These are phyloP conservation scores for Chrosomus eos DNA, from an alignment of 2,797 vertebrate species.

Conservation along the genomic window DNA sequence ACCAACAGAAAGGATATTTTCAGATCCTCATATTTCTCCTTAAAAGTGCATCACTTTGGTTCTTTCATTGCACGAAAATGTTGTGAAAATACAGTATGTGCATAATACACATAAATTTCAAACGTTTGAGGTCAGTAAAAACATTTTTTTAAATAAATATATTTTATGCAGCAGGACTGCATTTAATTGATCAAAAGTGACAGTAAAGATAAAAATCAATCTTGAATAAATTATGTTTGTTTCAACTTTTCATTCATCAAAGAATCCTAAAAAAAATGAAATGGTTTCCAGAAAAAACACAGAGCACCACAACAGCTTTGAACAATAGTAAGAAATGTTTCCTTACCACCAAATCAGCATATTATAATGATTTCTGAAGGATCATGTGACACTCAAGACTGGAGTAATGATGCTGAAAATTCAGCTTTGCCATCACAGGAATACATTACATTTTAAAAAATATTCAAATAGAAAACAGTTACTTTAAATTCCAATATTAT, in stretches of 20 bases:
- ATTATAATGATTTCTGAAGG: too few species aligned
- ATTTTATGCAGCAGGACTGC: neutral
- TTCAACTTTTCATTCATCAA: too few species aligned
- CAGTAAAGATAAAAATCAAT: neutral
- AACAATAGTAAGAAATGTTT: neutral
- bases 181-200: neutral
- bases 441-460: too few species aligned
- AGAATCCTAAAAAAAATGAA: neutral
- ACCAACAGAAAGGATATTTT: neutral
- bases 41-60: neutral
- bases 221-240: neutral
- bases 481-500: neutral
- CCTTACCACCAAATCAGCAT: neutral
- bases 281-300: neutral
- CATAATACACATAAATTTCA: neutral
- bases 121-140: neutral
- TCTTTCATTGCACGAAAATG: neutral
- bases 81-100: neutral
- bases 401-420: too few species aligned
- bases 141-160: neutral
- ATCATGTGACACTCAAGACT: too few species aligned
- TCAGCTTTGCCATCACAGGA: too few species aligned
- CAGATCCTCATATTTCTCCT: neutral
- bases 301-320: neutral
- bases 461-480: neutral